Evolutionary conservation across 2,888 invertebrate species (phyloP), one percentile per base, ranked within the genome.

Genomic region (Aricia artaxerxes): DNA sequence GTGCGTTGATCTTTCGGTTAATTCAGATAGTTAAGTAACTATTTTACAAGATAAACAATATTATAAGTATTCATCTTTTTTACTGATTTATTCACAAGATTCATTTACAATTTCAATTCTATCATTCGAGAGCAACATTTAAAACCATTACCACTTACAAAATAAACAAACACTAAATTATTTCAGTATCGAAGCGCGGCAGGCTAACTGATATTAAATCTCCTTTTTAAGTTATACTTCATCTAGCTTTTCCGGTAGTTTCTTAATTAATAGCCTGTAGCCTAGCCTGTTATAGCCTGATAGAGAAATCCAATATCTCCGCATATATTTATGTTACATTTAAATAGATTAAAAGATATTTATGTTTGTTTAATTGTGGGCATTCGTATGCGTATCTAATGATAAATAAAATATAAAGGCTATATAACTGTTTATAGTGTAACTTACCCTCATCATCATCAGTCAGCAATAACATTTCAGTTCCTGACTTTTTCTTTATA

Each of bases 371-470:
- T 82, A 82, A 80, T 81, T 80, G 81, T 80, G 76, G 79, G 77
- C 82, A 81, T 80, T 82, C 79, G 81, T 80, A 81, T 82, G 81
- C 82, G 80, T 82, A 80, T 78, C 81, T 82, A 85, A 84, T 82
- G 82, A 82, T 85, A 84, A 85, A 86, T 57, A 57, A 57, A 16
- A 57, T 57, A 57, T 57, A 57, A 16, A 57, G 11, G 57, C 16
- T 16, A 4, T 57, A 4, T 80, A 80, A 83, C 80, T 81, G 81
- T 83, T 83, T 84, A 81, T 84, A 84, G 84, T 84, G 81, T 61
- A 61, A 2, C 9, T 31, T 2, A 4, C 7, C 31, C 0, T 64
- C 31, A 64, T 64, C 60, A 24, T 61, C 24, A 61, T 2, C 24
- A n/a, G 2, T n/a, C 5, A n/a, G n/a, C 44, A 7, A 2, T 16